Conservation (phyloP, 2,113 vertebrate genomes). For the Lasiurus borealis region DNA sequence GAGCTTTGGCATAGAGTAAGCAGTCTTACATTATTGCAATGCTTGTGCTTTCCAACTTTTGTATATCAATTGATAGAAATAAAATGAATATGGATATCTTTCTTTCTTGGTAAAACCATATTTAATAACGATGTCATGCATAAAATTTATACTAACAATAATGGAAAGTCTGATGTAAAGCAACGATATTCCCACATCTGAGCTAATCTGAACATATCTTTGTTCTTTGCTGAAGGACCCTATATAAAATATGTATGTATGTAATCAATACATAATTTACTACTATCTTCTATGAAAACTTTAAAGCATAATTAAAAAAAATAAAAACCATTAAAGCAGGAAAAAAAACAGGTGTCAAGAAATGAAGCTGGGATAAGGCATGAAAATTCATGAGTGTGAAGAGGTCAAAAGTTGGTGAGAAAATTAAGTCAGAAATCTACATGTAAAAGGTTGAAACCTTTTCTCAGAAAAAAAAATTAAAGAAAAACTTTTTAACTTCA, state of each 20-base stretch:
- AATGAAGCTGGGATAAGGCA: not conserved
- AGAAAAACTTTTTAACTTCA: not conserved
- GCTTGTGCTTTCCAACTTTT: conserved; percentile 29
- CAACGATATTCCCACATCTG: not conserved
- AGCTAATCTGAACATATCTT: not conserved
- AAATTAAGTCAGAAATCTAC: not conserved
- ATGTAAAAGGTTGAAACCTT: not conserved
- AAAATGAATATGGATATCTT: conserved; percentile 47
- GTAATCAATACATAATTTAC: conserved; percentile 26
- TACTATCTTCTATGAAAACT: not conserved
- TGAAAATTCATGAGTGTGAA: not conserved
- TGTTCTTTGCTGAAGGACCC: not conserved
- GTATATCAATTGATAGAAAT: conserved; percentile 34
- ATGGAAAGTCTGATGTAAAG: conserved; percentile 33
- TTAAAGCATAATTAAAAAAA: not conserved
- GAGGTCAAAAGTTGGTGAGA: not conserved
- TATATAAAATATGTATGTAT: not conserved
- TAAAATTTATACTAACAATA: not conserved
- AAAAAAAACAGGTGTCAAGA: not conserved
- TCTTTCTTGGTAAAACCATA: conserved; percentile 44
- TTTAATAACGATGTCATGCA: conserved; percentile 51
- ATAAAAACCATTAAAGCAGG: not conserved
- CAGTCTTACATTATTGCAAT: conserved; percentile 20
- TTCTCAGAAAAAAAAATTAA: not conserved
- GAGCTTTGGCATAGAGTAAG: not conserved